A percentile compares a stretch with the other conserved stretches of the same genome.
Conservation (phyloP, 1,140 invertebrate species). For the Glossosoma conforme region DNA sequence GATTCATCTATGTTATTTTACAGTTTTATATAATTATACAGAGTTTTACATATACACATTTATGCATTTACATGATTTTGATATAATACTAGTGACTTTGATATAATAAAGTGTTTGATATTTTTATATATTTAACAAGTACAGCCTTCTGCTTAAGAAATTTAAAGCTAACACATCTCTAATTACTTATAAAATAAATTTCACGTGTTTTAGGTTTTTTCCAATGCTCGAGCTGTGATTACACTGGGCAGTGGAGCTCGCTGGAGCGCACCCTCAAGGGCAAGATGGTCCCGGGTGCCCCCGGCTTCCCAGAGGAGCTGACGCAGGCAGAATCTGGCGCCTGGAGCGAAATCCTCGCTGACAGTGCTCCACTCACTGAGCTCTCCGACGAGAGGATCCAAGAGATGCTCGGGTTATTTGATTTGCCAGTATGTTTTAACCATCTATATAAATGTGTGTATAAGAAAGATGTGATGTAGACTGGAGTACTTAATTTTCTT, state of each 20-base stretch:
- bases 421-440: slow-evolving; percentile 56
- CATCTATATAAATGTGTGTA: no score
- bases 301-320: slow-evolving; percentile 37
- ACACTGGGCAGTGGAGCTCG: slow-evolving; percentile 53
- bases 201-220: slow-evolving; percentile 53
- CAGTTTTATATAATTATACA: no score
- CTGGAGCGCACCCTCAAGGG: slow-evolving; percentile 49
- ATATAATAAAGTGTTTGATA: neutral
- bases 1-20: no score
- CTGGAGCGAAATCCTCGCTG: slow-evolving; percentile 40
- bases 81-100: slow-evolving; percentile 6
- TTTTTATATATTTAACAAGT: neutral
- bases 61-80: no score
- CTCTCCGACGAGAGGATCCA: slow-evolving; percentile 42
- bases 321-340: slow-evolving; percentile 37
- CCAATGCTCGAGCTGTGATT: slow-evolving; percentile 58
- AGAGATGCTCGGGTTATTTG: slow-evolving; percentile 49
- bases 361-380: slow-evolving; percentile 39
- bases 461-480: no score
- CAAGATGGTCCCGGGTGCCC: slow-evolving; percentile 40
- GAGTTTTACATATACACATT: no score
- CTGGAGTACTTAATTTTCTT: no score
- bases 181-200: slow-evolving; percentile 10
- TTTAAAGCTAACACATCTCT: no score
- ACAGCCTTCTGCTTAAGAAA: neutral